Percentiles rank a stretch among this genome's conserved stretches.
Conservation (phyloP, 2,888 invertebrate species). For the Lasioglossum figueresi region DNA sequence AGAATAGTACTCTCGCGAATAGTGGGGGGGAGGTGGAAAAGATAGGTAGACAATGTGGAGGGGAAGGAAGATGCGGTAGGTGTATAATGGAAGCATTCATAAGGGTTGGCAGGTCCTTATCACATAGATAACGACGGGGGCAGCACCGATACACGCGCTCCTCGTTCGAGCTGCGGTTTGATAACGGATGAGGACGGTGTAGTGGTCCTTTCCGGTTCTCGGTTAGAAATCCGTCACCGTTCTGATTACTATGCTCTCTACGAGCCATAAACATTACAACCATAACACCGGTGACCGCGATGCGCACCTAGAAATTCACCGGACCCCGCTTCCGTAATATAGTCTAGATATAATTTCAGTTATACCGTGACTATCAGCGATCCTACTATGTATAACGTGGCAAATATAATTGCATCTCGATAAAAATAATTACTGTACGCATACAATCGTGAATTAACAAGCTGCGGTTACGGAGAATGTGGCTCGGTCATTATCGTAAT, state of each 20-base stretch:
- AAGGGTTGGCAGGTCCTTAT: conserved; percentile 81
- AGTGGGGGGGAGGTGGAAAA: conserved; percentile 5
- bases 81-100: conserved; percentile 80
- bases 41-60: neutral
- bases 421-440: neutral
- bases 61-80: conserved; percentile 44
- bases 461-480: neutral
- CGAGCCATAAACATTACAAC: conserved; percentile 61
- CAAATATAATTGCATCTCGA: neutral
- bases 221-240: conserved; percentile 60
- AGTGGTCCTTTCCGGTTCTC: conserved; percentile 74
- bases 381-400: neutral
- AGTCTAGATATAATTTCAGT: conserved; percentile 20
- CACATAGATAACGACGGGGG: conserved; percentile 76
- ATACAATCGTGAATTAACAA: neutral
- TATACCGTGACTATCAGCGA: conserved; percentile 8
- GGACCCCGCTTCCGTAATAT: conserved; percentile 32
- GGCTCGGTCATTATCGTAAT: neutral
- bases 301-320: conserved; percentile 33
- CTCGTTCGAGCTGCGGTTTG: conserved; percentile 71
- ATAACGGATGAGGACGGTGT: conserved; percentile 73
- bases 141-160: conserved; percentile 64
- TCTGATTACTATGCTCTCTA: conserved; percentile 57
- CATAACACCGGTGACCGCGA: conserved; percentile 38
- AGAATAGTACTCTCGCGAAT: conserved; percentile 3